These are phyloP conservation scores for Sceloporus undulatus DNA, from an alignment of 2,113 vertebrate species.

Conservation along the genomic window DNA sequence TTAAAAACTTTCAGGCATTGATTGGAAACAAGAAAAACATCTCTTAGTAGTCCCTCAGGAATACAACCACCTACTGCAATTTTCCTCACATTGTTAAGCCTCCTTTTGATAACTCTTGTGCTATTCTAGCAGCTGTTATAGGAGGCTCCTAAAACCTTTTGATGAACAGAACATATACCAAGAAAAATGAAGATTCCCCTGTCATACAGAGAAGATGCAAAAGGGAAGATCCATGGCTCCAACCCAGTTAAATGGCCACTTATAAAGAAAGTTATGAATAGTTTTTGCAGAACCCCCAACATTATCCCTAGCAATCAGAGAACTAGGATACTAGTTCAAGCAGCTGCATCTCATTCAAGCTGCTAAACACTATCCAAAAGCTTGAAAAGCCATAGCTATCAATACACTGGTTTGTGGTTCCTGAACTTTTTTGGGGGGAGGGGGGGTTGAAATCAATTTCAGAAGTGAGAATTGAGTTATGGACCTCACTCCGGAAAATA, in stretches of 20 bases:
- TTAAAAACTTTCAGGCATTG: conserved; percentile 37
- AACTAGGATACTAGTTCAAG: neutral
- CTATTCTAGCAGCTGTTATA: neutral
- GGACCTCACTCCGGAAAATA: too few species aligned
- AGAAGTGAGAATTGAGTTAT: too few species aligned
- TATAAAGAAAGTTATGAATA: neutral
- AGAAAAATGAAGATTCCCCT: fast-evolving
- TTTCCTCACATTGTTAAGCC: neutral
- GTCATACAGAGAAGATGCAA: neutral
- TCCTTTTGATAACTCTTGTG: neutral
- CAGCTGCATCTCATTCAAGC: neutral
- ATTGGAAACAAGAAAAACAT: conserved; percentile 30
- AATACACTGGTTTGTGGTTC: neutral
- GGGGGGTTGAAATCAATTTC: too few species aligned
- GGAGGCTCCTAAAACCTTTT: neutral
- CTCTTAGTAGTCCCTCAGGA: neutral
- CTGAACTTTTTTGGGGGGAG: too few species aligned
- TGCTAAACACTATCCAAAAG: neutral
- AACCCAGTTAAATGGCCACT: neutral
- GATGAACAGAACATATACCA: neutral
- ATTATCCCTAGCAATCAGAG: neutral
- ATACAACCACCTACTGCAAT: neutral
- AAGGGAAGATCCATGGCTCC: neutral
- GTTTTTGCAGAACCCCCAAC: neutral
- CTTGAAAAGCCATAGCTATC: neutral